A percentile compares a stretch with the other conserved stretches of the same genome.
These are phyloP conservation scores for Macheiramphus alcinus DNA, from an alignment of 2,113 vertebrate species.

Conservation along the genomic window DNA sequence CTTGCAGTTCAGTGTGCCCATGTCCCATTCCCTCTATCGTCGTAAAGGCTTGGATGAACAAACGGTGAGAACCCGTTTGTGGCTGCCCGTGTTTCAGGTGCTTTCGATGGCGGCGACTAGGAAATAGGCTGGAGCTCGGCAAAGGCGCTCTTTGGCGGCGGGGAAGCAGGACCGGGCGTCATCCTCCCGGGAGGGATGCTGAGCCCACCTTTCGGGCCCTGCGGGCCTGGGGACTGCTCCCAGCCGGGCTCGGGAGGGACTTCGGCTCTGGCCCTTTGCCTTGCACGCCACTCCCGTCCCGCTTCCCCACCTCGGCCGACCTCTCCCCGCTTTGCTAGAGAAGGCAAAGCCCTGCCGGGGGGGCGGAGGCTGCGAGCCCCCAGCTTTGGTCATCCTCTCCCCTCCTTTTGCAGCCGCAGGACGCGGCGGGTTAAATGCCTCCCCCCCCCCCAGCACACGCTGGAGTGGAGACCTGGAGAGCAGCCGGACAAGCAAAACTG, in stretches of 20 bases:
- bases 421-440: not conserved
- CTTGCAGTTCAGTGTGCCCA: constrained; percentile 72
- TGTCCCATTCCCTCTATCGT: constrained; percentile 67
- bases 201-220: constrained; percentile 7
- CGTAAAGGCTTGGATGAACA: constrained; percentile 55
- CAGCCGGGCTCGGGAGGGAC: not conserved
- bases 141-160: constrained; percentile 7
- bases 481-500: not conserved
- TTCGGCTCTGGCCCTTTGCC: not conserved
- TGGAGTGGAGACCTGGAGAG: not conserved
- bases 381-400: not conserved
- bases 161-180: constrained; percentile 37
- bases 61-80: constrained; percentile 25
- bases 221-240: constrained; percentile 30
- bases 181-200: constrained; percentile 42
- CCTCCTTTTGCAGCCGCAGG: not conserved
- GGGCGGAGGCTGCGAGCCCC: fast-evolving
- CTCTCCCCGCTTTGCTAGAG: constrained; percentile 36
- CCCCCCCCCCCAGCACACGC: too few species aligned
- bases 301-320: constrained; percentile 60
- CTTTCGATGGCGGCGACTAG: constrained; percentile 51
- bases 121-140: constrained; percentile 60
- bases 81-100: constrained; percentile 61
- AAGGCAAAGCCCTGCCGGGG: not conserved
- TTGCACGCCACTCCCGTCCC: not conserved